Evolutionary conservation across 1,140 invertebrate genomes (phyloP).

Genomic region (Gryllus bimaculatus): DNA sequence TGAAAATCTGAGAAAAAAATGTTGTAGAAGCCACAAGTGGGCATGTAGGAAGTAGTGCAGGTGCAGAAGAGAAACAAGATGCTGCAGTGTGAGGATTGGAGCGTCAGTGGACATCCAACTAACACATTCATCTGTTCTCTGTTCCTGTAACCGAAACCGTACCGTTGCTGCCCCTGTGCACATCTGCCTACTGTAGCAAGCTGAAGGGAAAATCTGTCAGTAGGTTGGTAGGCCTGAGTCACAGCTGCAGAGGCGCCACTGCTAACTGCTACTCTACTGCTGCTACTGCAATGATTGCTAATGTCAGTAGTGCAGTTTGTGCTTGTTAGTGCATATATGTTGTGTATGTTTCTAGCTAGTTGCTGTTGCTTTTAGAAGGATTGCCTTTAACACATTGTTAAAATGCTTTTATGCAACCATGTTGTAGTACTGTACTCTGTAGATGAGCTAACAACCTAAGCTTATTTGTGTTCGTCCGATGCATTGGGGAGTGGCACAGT

Average conservation of each 20-base stretch:
- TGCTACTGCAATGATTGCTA: not conserved
- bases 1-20: too few relatives aligned
- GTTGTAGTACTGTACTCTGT: too few relatives aligned
- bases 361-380: not conserved
- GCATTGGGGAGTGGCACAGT: too few relatives aligned
- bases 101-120: not conserved
- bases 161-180: slow-evolving; percentile 31
- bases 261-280: not conserved
- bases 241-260: not conserved
- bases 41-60: not conserved
- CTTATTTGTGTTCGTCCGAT: too few relatives aligned
- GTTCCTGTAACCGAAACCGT: not conserved
- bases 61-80: not conserved
- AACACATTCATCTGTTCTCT: not conserved
- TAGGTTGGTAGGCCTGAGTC: slow-evolving; percentile 51
- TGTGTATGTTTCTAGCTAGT: not conserved
- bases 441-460: too few relatives aligned
- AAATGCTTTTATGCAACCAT: too few relatives aligned
- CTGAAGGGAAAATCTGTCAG: slow-evolving; percentile 65
- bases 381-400: too few relatives aligned
- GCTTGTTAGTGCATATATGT: not conserved
- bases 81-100: not conserved
- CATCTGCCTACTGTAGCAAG: slow-evolving; percentile 52
- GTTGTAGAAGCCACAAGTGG: too few relatives aligned
- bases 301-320: not conserved